Percentiles rank a stretch among this genome's conserved stretches.
These are phyloP conservation scores for Cercopithecus diana DNA, from an alignment of 2,797 vertebrate species.

Conservation along the genomic window DNA sequence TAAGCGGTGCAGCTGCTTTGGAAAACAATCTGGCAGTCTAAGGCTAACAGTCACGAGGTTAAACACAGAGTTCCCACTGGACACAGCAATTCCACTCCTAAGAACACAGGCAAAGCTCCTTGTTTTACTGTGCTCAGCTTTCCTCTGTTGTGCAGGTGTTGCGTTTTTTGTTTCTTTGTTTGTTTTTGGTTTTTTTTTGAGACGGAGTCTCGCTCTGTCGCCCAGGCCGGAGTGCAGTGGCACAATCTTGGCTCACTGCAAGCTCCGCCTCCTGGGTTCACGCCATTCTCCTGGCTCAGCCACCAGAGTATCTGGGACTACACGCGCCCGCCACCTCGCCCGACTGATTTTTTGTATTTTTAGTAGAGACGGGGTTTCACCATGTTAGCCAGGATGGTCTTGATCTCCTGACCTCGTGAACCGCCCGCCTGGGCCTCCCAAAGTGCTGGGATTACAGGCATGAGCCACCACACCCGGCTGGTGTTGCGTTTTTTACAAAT, in stretches of 20 bases:
- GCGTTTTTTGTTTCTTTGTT: neutral
- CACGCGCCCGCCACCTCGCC: accelerated
- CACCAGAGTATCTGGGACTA: too few relatives aligned
- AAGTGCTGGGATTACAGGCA: too few relatives aligned
- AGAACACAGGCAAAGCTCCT: neutral
- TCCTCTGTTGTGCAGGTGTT: neutral
- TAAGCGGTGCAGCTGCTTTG: neutral
- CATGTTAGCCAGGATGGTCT: too few relatives aligned
- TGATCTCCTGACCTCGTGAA: too few relatives aligned
- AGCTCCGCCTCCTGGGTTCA: too few relatives aligned
- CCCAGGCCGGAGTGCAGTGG: too few relatives aligned
- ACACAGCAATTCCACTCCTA: neutral
- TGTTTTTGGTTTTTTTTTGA: neutral
- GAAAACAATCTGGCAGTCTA: neutral
- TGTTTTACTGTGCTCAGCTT: neutral
- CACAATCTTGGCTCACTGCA: too few relatives aligned
- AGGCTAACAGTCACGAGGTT: neutral
- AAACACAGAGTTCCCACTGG: neutral
- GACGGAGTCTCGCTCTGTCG: too few relatives aligned
- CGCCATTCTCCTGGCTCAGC: too few relatives aligned
- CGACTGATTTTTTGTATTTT: too few relatives aligned
- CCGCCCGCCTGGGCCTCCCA: too few relatives aligned
- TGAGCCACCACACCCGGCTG: accelerated
- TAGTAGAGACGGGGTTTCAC: too few relatives aligned
- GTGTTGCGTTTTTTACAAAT: neutral